Conservation (phyloP, 2,888 invertebrate genomes). For the Gerris lacustris region DNA sequence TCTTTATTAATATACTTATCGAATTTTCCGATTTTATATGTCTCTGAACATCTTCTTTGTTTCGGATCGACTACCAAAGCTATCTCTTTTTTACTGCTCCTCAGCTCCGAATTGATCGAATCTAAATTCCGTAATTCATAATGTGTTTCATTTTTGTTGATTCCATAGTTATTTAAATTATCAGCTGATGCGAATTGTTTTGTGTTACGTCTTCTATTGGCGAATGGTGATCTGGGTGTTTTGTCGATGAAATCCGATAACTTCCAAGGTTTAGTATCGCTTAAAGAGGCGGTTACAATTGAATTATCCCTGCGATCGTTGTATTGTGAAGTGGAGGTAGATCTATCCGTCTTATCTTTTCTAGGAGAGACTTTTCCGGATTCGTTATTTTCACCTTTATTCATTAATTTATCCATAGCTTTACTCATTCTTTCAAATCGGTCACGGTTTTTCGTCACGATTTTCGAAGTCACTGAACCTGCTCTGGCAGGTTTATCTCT, state of each 20-base stretch:
- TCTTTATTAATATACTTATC: neutral
- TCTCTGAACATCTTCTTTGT: neutral
- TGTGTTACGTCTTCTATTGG: neutral
- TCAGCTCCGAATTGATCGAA: neutral
- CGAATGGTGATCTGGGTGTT: neutral
- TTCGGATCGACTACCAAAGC: neutral
- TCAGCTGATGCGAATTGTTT: neutral
- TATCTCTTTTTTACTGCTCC: neutral
- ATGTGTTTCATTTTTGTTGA: neutral
- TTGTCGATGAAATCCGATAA: neutral
- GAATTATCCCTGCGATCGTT: neutral
- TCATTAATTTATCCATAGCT: neutral
- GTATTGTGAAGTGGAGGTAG: neutral
- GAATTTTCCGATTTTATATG: neutral
- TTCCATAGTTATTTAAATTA: neutral
- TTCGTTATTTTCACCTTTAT: neutral
- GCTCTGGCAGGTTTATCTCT: neutral
- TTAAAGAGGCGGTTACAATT: neutral
- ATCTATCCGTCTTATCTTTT: neutral
- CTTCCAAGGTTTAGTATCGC: neutral
- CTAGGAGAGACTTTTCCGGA: neutral
- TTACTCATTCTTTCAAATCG: neutral
- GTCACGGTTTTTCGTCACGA: neutral
- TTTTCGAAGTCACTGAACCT: neutral
- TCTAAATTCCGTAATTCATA: neutral